Percentiles rank a stretch among this genome's conserved stretches.
phyloP scores from a whole-genome alignment of 2,888 invertebrate species.

The Campoletis raptor region DNA sequence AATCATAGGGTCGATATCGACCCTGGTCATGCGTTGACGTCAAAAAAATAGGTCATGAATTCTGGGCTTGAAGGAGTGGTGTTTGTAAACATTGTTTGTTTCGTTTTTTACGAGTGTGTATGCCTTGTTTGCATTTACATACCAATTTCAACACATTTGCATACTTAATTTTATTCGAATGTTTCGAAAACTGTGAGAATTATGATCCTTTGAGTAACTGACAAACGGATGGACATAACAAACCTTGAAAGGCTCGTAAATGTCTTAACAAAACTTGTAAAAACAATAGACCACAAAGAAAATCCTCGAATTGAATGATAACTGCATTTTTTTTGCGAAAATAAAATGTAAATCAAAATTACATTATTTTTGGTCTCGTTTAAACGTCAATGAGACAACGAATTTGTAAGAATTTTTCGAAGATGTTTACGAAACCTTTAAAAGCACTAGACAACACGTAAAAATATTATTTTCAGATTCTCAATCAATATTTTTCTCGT shows the following conservation, averaged over 20 bases:
- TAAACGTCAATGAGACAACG: neutral
- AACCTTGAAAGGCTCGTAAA: neutral
- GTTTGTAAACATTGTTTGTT: neutral
- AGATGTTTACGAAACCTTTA: neutral
- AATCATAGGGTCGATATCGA: conserved; percentile 6
- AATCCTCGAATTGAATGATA: neutral
- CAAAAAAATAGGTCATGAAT: neutral
- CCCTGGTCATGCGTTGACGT: neutral
- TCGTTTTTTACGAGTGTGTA: neutral
- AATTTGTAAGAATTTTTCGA: neutral
- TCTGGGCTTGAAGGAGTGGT: neutral
- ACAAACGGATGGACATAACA: neutral
- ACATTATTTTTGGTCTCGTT: neutral
- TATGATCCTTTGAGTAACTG: neutral
- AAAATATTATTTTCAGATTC: neutral
- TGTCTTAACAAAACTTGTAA: neutral
- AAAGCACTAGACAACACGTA: neutral
- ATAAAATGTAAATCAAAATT: neutral
- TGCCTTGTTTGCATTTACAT: neutral
- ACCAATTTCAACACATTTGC: neutral
- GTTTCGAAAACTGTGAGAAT: neutral
- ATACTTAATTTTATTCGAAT: neutral
- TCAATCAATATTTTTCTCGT: neutral
- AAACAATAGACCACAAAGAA: neutral
- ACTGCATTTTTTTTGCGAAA: neutral